A percentile compares a stretch with the other conserved stretches of the same genome.
Conservation (phyloP, 2,888 invertebrate genomes). For the Drepana falcataria region DNA sequence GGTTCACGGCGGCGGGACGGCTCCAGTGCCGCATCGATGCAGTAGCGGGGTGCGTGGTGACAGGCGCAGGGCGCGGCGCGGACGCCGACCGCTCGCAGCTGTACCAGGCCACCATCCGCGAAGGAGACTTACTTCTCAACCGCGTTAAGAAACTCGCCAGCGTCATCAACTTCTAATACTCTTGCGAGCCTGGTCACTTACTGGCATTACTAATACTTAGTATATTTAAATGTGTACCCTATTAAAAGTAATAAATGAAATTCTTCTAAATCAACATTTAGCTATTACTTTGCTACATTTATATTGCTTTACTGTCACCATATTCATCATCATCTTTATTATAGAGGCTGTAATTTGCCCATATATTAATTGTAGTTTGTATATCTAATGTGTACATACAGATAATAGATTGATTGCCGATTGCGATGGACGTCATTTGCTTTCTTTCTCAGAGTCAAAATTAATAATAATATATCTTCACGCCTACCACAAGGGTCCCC, state of each 20-base stretch:
- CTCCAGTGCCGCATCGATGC: conserved; percentile 98
- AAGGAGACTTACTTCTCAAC: conserved; percentile 97
- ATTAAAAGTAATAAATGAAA: conserved; percentile 2
- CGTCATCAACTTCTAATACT: conserved; percentile 96
- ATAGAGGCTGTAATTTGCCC: too few relatives aligned
- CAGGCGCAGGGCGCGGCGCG: conserved; percentile 77
- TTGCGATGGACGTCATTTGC: too few relatives aligned
- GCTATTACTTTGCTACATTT: too few relatives aligned
- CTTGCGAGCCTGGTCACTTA: conserved; percentile 15
- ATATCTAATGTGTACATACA: too few relatives aligned
- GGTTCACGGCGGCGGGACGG: conserved; percentile 98
- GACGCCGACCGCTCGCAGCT: conserved; percentile 80
- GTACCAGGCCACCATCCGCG: conserved; percentile 98
- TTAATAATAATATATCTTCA: too few relatives aligned
- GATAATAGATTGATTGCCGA: too few relatives aligned
- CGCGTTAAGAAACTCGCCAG: conserved; percentile 98
- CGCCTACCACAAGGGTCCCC: too few relatives aligned
- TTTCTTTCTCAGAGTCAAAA: too few relatives aligned
- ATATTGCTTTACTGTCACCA: too few relatives aligned
- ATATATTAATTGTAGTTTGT: too few relatives aligned
- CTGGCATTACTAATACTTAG: conserved; percentile 3
- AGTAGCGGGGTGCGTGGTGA: conserved; percentile 97
- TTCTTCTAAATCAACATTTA: not conserved
- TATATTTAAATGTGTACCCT: not conserved
- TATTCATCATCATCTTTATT: too few relatives aligned